Base-by-base conservation (phyloP, 92 coral and sea anemone species). In the Galaxea fascicularis region DNA sequence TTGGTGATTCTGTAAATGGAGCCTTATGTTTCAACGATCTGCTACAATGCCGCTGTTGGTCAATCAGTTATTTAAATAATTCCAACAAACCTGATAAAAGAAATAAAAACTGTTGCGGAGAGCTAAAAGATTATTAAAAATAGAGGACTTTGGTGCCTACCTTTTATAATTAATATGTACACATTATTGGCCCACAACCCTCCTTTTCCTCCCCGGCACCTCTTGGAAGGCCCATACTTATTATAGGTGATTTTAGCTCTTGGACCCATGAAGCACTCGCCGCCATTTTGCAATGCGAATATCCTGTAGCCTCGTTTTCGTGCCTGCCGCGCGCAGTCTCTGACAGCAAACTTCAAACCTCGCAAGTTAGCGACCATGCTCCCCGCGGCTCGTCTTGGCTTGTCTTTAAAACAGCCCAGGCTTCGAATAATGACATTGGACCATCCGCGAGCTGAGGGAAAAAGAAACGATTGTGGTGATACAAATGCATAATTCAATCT, bases 301-400 rank as follows among this genome's bases (percentile, higher is more conserved):
- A 82, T 17, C 27, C 70, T 74, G 78, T 71, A 88, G 30, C 87
- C 87, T 45, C 80, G 82, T 30, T 83, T 83, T 64, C 87, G 80
- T 4, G 98, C 93, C 62, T 57, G 65, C 41, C 82, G 76, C 24
- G 95, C 93, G 84, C 98, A 94, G 67, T 77, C 86, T 64, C 75
- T 79, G 18, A 92, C 87, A 4, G 94, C 89, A 67, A 76, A 54
- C 69, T 87, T 86, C 46, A 67, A 44, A 20, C 90, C 82, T n/a
- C 89, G 69, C 73, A 73, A 84, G 76, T 92, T 90, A 9, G 88
- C 91, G 17, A 94, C 68, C 86, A 80, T 83, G 67, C 81, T 81
- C 14, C 88, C 89, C 20, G 74, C 85, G 28, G 92, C 84, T 45
- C 92, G 83, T 25, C 81, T 68, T 21, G 78, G 54, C 8, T 59